These are phyloP conservation scores for Trichogramma dendrolimi DNA, from an alignment of 2,888 invertebrate genomes.

Conservation along the genomic window DNA sequence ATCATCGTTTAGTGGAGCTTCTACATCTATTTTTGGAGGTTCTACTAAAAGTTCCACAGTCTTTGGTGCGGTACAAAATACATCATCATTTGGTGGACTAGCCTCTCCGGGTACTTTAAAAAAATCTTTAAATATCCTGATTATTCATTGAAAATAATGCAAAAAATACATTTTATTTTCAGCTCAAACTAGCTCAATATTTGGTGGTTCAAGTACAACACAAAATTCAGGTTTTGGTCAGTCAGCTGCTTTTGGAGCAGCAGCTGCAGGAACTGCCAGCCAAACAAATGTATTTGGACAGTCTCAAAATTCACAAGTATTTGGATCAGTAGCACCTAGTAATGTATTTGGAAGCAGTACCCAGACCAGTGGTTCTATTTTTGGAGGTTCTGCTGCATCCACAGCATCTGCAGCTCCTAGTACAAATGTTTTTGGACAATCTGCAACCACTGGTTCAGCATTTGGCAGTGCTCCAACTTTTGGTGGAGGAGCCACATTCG, in stretches of 20 bases:
- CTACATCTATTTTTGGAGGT: slow-evolving; percentile 33
- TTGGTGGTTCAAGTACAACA: slow-evolving; percentile 33
- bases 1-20: slow-evolving; percentile 34
- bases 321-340: slow-evolving; percentile 34
- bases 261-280: slow-evolving; percentile 21
- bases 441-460: slow-evolving; percentile 31
- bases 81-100: slow-evolving; percentile 34
- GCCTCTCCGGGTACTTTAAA: slow-evolving; percentile 21
- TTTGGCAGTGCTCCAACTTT: slow-evolving; percentile 45
- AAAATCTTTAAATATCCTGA: too few species aligned
- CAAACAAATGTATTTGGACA: slow-evolving; percentile 36
- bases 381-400: slow-evolving; percentile 31
- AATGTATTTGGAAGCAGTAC: slow-evolving; percentile 37
- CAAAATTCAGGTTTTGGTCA: slow-evolving; percentile 39
- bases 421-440: slow-evolving; percentile 15
- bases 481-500: slow-evolving; percentile 36
- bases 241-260: slow-evolving; percentile 33
- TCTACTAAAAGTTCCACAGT: slow-evolving; percentile 30
- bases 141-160: neutral
- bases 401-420: slow-evolving; percentile 16
- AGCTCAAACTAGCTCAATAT: slow-evolving; percentile 30
- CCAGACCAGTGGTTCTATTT: slow-evolving; percentile 29
- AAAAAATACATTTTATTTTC: neutral
- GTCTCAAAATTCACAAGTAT: slow-evolving; percentile 38
- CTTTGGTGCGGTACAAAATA: slow-evolving; percentile 34